Percentiles rank a stretch among this genome's conserved stretches.
These are phyloP conservation scores for Enteromius afrohamiltoni DNA, from an alignment of 2,797 vertebrate genomes.

Conservation along the genomic window DNA sequence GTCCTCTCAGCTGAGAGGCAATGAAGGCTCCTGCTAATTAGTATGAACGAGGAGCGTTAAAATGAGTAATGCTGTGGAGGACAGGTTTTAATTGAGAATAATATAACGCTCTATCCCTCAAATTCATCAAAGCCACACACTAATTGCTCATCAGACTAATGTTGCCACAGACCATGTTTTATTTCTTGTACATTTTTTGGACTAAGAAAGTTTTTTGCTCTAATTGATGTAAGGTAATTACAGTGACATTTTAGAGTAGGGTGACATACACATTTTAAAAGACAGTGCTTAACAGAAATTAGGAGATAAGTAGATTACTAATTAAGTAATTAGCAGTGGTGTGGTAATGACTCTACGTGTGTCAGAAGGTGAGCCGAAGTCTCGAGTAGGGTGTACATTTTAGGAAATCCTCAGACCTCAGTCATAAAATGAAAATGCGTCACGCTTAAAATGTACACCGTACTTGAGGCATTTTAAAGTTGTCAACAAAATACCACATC, in stretches of 20 bases:
- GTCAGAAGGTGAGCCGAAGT: conserved; percentile 6
- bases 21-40: conserved; percentile 78
- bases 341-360: conserved; percentile 16
- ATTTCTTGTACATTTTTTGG: conserved; percentile 53
- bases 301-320: conserved; percentile 40
- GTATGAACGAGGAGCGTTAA: conserved; percentile 80
- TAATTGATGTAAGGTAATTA: conserved; percentile 42
- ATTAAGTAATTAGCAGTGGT: conserved; percentile 34
- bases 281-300: conserved; percentile 41
- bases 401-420: no score
- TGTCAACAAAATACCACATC: background rate
- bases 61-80: conserved; percentile 82
- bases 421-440: no score
- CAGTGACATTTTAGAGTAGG: conserved; percentile 36
- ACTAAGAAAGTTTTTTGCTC: conserved; percentile 36
- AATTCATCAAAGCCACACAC: conserved; percentile 74
- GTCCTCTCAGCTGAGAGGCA: conserved; percentile 78
- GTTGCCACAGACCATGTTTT: conserved; percentile 42
- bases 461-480: background rate
- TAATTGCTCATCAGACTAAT: conserved; percentile 70
- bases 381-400: background rate
- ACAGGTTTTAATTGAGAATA: conserved; percentile 85
- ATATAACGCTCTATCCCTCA: conserved; percentile 79
- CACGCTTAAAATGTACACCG: no score
- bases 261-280: conserved; percentile 35